Conservation (phyloP, 2,888 invertebrate species). For the Melitaea athalia region DNA sequence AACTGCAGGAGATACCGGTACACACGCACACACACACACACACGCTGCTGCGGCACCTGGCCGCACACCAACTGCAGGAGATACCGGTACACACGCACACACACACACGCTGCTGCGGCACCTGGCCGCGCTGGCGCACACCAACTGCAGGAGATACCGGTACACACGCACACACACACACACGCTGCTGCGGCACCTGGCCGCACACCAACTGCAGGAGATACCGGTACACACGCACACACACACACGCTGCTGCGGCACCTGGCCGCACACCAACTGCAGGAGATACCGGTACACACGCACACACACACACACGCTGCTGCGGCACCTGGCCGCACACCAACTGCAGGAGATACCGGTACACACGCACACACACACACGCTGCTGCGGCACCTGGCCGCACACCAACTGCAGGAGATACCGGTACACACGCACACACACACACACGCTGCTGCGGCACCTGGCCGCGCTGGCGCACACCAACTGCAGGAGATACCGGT, state of each 20-base stretch:
- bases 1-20: conserved; percentile 42
- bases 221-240: conserved; percentile 34
- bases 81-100: conserved; percentile 34
- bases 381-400: conserved; percentile 62
- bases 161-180: conserved; percentile 38
- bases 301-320: conserved; percentile 53
- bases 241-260: conserved; percentile 60
- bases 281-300: conserved; percentile 38
- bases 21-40: conserved; percentile 37
- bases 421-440: conserved; percentile 23
- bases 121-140: conserved; percentile 57
- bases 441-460: conserved; percentile 60
- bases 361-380: conserved; percentile 46
- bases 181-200: conserved; percentile 62
- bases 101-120: conserved; percentile 60
- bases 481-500: conserved; percentile 43
- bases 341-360: conserved; percentile 43
- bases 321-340: conserved; percentile 57
- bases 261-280: conserved; percentile 52
- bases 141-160: conserved; percentile 43
- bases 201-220: conserved; percentile 46
- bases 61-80: conserved; percentile 46
- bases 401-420: conserved; percentile 43
- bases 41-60: conserved; percentile 62
- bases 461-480: conserved; percentile 57